Base-by-base conservation (phyloP, 2,113 vertebrate species). In the Salvelinus namaycush region DNA sequence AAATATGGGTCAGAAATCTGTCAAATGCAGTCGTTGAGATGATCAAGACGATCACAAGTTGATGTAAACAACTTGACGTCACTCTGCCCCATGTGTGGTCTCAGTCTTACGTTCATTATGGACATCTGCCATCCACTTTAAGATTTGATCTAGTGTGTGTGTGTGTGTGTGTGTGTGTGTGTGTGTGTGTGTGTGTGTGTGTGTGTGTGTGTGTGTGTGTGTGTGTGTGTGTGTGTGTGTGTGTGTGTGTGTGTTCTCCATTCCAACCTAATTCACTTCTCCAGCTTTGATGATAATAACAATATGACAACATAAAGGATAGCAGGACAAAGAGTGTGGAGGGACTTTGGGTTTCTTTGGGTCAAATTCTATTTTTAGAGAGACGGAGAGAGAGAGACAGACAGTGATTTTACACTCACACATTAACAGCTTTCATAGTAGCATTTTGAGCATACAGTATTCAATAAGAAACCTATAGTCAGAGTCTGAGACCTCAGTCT, bases 271-370 rank as follows among this genome's bases (percentile, higher is more conserved):
- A 84, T 68, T 71, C 24, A 16, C 31, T 65, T 62, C 73, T 65
- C 76, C 72, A 72, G 79, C 79, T 68, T 77, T 72, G 70, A 62
- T 22, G 16, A 24, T 81, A 87, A 85, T 77, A 84, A 87, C 75
- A 70, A 81, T 80, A 78, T 87, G 84, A 81, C 83, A 84, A 64
- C 39, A 44, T 44, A 44, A 44, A 65, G 84, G 78, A 34, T 39
- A 34, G 29, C 22, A 68, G 29, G 24, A 87, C 86, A 73, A 81
- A 82, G 79, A 82, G 39, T 44, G 8, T 44, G 39, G 68, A 88
- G 78, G 77, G 79, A 78, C 82, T 85, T 84, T 81, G 70, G 83
- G 80, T 39, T 76, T 75, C 82, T 82, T 70, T 76, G 70, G 83
- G 81, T 44, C 74, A 68, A 78, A 31, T 18, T 68, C 57, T 62